phyloP scores from a whole-genome alignment of 1,140 invertebrate genomes.

The Drosophila nigrodunni region DNA sequence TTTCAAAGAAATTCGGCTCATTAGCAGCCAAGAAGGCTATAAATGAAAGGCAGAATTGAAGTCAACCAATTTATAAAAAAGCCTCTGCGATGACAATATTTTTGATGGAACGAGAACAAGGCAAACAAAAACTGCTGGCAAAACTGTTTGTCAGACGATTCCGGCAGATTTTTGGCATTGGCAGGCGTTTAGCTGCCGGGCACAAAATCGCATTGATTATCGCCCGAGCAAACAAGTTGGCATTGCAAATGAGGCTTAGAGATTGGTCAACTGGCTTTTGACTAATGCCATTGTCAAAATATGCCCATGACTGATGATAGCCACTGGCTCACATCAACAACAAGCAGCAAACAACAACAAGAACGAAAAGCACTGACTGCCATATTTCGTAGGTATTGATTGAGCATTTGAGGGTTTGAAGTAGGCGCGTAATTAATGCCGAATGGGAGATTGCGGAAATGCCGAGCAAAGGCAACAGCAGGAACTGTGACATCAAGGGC shows the following conservation, averaged over 20 bases:
- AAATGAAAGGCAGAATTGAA: neutral
- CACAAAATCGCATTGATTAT: constrained; percentile 62
- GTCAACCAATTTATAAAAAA: constrained; percentile 4
- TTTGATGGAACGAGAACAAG: too few relatives aligned
- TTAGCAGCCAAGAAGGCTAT: constrained; percentile 37
- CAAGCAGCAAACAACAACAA: neutral
- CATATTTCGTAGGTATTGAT: constrained; percentile 73
- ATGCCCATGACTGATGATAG: constrained; percentile 76
- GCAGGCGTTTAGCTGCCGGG: constrained; percentile 25
- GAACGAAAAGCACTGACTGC: constrained; percentile 43
- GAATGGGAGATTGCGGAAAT: constrained; percentile 68
- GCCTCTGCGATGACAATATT: neutral
- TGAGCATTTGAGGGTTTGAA: constrained; percentile 62
- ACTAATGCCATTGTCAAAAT: constrained; percentile 80
- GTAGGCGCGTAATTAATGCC: constrained; percentile 71
- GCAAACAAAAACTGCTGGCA: too few relatives aligned
- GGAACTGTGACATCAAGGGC: constrained; percentile 3
- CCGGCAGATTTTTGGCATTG: constrained; percentile 35
- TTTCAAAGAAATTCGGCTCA: constrained; percentile 46
- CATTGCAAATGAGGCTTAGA: constrained; percentile 68
- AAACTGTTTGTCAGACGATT: neutral
- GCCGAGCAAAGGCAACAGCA: constrained; percentile 40
- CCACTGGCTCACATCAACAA: constrained; percentile 20
- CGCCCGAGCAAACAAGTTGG: constrained; percentile 61
- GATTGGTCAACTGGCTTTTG: constrained; percentile 36